Base-by-base conservation (phyloP, 1,140 invertebrate species). In the Penaeus vannamei region DNA sequence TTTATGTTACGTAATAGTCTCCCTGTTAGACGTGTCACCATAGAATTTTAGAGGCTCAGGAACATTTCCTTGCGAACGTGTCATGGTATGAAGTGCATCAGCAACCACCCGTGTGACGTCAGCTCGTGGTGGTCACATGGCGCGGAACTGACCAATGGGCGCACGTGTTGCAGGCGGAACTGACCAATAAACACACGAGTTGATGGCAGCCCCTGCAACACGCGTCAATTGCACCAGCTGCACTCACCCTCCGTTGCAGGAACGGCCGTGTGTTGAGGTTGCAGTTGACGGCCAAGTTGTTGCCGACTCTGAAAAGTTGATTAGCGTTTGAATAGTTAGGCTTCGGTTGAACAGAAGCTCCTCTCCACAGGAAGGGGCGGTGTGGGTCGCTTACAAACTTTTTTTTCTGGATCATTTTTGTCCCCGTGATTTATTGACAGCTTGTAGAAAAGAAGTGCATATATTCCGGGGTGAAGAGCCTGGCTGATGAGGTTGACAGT, bases 131-230 rank as follows among this genome's bases (percentile, higher is more conserved):
- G 82, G 82, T 84, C 82, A 84, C 82, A 66, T 84, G 61, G 61
- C 61, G 32, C 61, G 82, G 82, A 84, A 84, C 82, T 84, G 82
- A 84, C 82, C 82, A 84, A 84, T 84, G 82, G 82, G 82, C 61
- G 82, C 82, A 84, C 82, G 82, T 84, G 82, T 84, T 84, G 82
- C 82, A 84, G 62, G 61, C 82, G 82, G 82, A 84, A 84, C 82
- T 84, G 82, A 84, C 82, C 82, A 84, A 84, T 84, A 84, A 84
- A 84, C 82, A 83, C 59, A 8, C 61, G 82, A 84, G 82, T 84
- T 84, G 29, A 84, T 84, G 82, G 82, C 82, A 62, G 82, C 26
- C 61, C 82, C 82, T 84, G 82, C 82, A 84, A 84, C 82, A 84
- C 82, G 82, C 82, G 61, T 84, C 82, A 84, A 66, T 64, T 81